Evolutionary conservation across 2,113 vertebrate genomes (phyloP).

Genomic region (cattle (Bos taurus)): DNA sequence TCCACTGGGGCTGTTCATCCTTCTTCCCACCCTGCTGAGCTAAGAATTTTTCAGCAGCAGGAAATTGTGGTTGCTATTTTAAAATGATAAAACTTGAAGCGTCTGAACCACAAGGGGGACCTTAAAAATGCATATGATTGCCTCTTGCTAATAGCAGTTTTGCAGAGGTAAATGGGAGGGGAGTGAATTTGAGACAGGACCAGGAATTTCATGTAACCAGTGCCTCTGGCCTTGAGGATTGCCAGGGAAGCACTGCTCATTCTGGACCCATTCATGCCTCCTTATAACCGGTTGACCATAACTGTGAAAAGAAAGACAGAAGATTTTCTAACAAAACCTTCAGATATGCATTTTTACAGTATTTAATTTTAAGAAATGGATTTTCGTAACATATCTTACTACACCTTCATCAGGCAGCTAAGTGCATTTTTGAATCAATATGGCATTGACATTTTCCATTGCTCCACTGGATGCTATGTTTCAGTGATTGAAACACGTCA

Average conservation of each 20-base stretch:
- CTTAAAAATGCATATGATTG: not conserved
- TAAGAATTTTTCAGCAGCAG: not conserved
- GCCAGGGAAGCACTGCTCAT: not conserved
- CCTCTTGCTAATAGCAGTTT: not conserved
- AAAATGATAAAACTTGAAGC: not conserved
- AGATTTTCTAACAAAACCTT: not conserved
- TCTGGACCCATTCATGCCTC: not conserved
- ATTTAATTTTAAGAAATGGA: not conserved
- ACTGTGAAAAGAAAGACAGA: not conserved
- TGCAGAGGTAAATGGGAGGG: conserved; percentile 2
- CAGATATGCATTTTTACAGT: not conserved
- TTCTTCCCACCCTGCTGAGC: not conserved
- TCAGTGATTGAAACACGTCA: not conserved
- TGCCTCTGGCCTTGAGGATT: not conserved
- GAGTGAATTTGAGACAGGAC: not conserved
- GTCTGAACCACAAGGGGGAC: not conserved
- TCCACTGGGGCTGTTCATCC: not conserved
- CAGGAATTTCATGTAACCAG: not conserved
- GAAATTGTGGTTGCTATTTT: not conserved
- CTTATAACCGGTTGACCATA: not conserved
- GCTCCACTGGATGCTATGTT: not conserved
- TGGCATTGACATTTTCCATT: not conserved
- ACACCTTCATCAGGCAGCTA: not conserved
- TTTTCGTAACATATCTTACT: not conserved
- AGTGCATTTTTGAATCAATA: not conserved